Conservation (phyloP, 92 coral and sea anemone genomes). For the Plumapathes pennacea region DNA sequence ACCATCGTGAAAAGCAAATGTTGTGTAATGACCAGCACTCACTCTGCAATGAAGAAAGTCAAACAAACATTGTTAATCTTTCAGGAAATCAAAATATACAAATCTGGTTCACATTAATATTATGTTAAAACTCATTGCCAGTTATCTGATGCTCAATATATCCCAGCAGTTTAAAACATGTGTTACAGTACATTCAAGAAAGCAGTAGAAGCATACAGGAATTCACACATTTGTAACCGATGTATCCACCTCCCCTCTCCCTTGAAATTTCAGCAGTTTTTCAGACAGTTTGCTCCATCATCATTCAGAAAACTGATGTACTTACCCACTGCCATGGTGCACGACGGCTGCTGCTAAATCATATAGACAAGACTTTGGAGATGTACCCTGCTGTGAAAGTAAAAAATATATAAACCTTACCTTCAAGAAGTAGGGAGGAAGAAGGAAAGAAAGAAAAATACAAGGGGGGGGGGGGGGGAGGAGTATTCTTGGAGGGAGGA, state of each 20-base stretch:
- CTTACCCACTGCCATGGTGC: slow-evolving; percentile 99
- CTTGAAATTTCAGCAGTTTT: not conserved
- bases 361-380: slow-evolving; percentile 69
- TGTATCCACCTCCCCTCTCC: not conserved
- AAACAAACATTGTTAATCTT: not conserved
- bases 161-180: too few relatives aligned
- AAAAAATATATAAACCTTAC: slow-evolving; percentile 1
- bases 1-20: slow-evolving; percentile 99
- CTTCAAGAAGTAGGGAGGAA: too few relatives aligned
- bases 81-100: too few relatives aligned
- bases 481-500: too few relatives aligned
- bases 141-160: too few relatives aligned
- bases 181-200: too few relatives aligned
- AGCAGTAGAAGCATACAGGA: too few relatives aligned
- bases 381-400: slow-evolving; percentile 31
- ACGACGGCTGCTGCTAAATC: slow-evolving; percentile 95
- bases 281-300: not conserved
- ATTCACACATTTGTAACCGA: too few relatives aligned
- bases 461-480: too few relatives aligned
- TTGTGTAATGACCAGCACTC: slow-evolving; percentile 98
- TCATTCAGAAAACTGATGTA: not conserved
- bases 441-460: too few relatives aligned
- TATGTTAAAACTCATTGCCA: too few relatives aligned
- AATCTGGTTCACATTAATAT: too few relatives aligned
- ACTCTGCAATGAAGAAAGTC: slow-evolving; percentile 56